A percentile compares a stretch with the other conserved stretches of the same genome.
Evolutionary conservation across 2,888 invertebrate species (phyloP).

Genomic region (Orthosia incerta): DNA sequence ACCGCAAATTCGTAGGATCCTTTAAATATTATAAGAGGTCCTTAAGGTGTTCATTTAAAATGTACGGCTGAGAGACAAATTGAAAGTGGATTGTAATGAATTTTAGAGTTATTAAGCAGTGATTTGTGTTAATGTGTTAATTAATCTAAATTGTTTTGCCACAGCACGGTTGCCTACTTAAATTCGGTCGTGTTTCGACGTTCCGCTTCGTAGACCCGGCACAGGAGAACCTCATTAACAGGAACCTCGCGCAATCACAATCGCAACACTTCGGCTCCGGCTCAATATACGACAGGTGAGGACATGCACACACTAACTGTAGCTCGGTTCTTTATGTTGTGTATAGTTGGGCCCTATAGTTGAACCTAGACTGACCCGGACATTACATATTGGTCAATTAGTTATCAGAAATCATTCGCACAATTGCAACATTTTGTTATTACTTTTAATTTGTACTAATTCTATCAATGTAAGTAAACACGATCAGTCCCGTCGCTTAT

Average conservation of each 20-base stretch:
- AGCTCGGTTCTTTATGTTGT: constrained; percentile 73
- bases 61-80: constrained; percentile 30
- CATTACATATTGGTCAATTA: constrained; percentile 60
- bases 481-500: constrained; percentile 77
- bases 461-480: constrained; percentile 68
- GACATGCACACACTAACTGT: constrained; percentile 40
- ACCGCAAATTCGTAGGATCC: constrained; percentile 24
- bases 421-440: constrained; percentile 75
- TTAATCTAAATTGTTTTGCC: constrained; percentile 51
- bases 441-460: constrained; percentile 74
- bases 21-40: constrained; percentile 40
- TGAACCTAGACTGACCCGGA: constrained; percentile 67
- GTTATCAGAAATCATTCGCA: constrained; percentile 67
- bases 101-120: constrained; percentile 3
- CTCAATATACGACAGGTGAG: constrained; percentile 96
- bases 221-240: constrained; percentile 94
- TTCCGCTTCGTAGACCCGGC: constrained; percentile 96
- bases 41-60: constrained; percentile 35
- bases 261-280: constrained; percentile 94
- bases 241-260: constrained; percentile 94
- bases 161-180: constrained; percentile 95
- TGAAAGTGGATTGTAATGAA: constrained; percentile 10
- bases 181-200: constrained; percentile 96
- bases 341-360: constrained; percentile 75
- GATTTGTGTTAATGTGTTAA: constrained; percentile 40